Evolutionary conservation across 2,797 vertebrate species (phyloP).

Genomic region (Malacoctenus gilli): DNA sequence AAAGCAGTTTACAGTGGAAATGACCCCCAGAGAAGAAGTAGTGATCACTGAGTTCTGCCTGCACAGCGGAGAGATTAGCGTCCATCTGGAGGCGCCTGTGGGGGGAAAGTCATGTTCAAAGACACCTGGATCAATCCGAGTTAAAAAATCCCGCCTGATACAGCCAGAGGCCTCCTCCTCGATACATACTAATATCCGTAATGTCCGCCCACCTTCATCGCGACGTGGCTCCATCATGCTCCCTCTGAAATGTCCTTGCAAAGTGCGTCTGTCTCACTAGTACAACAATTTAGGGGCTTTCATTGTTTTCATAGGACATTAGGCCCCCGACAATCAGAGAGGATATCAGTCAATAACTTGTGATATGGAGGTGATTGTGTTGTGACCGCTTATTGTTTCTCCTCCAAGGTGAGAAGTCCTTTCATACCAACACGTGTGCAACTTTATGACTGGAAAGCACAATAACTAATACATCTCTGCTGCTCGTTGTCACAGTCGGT

Average conservation of each 20-base stretch:
- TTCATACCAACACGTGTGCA: background rate
- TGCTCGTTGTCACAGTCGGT: background rate
- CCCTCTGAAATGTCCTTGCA: conserved; percentile 48
- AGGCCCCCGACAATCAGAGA: conserved; percentile 39
- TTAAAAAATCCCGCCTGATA: conserved; percentile 73
- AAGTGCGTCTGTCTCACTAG: conserved; percentile 15
- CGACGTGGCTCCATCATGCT: conserved; percentile 13
- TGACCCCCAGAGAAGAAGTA: conserved; percentile 56
- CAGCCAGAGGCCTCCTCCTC: conserved; percentile 46
- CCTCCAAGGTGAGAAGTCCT: background rate
- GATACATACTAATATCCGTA: conserved; percentile 60
- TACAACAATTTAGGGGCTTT: conserved; percentile 49
- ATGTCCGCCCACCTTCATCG: conserved; percentile 48
- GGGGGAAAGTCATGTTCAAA: conserved; percentile 75
- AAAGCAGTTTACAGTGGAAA: conserved; percentile 38
- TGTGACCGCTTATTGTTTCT: conserved; percentile 36
- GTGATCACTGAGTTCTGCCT: conserved; percentile 43
- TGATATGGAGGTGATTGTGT: conserved; percentile 39
- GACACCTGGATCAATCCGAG: conserved; percentile 71
- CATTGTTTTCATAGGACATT: conserved; percentile 56
- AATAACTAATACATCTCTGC: background rate
- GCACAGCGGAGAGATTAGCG: conserved; percentile 62
- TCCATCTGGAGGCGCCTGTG: conserved; percentile 56
- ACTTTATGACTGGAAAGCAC: background rate
- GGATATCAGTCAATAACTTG: conserved; percentile 48